phyloP scores from a whole-genome alignment of 1,140 invertebrate genomes.

The Drosophila arawakana region DNA sequence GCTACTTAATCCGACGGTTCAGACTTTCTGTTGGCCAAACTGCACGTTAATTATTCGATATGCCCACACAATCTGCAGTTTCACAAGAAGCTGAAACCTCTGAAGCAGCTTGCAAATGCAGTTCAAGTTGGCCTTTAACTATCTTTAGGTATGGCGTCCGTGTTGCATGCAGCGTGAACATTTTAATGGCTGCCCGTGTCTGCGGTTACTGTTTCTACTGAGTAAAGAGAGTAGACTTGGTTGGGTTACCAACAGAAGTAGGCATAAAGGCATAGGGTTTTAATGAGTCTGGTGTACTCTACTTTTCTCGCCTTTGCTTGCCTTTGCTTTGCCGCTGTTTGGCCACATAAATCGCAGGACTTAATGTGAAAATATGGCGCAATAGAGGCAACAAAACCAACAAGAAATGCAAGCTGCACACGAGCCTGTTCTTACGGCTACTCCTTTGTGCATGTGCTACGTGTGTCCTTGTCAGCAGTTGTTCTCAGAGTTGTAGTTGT shows the following conservation, averaged over 20 bases:
- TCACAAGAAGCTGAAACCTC: conserved; percentile 1
- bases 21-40: conserved; percentile 3
- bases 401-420: conserved; percentile 7
- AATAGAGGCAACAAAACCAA: conserved; percentile 30
- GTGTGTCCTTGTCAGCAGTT: conserved; percentile 40
- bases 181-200: conserved; percentile 40
- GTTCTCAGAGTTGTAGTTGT: conserved; percentile 17
- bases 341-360: conserved; percentile 66
- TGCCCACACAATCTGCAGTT: background rate
- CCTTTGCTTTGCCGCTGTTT: conserved; percentile 45
- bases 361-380: conserved; percentile 65
- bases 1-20: conserved; percentile 1
- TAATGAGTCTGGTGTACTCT: conserved; percentile 34
- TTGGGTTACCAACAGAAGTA: no score
- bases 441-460: conserved; percentile 48
- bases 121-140: background rate
- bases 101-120: background rate
- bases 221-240: no score
- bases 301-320: conserved; percentile 18
- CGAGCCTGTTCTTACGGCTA: background rate
- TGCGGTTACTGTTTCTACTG: conserved; percentile 30
- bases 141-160: conserved; percentile 31
- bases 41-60: conserved; percentile 15
- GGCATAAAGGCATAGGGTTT: no score
- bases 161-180: conserved; percentile 47